Percentiles rank a stretch among this genome's conserved stretches.
phyloP scores from a whole-genome alignment of 2,113 vertebrate species.

The Amphiprion ocellaris region DNA sequence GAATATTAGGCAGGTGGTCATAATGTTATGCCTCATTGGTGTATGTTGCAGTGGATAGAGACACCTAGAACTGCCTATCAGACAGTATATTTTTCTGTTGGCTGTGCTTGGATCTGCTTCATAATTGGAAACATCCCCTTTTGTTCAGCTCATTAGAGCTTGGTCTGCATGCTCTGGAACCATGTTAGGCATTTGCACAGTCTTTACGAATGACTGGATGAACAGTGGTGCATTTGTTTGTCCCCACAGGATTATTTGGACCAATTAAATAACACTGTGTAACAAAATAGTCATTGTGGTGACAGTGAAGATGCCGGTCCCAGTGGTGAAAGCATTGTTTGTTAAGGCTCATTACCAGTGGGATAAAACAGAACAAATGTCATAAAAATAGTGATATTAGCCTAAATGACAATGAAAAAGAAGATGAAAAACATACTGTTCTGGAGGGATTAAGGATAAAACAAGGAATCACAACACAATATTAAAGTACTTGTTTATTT shows the following conservation, averaged over 20 bases:
- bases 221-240: conserved; percentile 7
- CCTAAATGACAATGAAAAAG: too few species aligned
- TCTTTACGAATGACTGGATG: background rate
- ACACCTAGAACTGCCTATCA: too few species aligned
- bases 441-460: background rate
- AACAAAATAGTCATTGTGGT: background rate
- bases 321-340: background rate
- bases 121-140: too few species aligned
- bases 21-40: too few species aligned
- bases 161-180: background rate
- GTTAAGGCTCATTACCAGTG: background rate
- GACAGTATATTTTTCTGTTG: too few species aligned
- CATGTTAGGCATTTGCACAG: background rate
- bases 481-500: too few species aligned
- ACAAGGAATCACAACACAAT: background rate
- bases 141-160: too few species aligned
- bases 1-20: too few species aligned
- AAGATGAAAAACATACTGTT: too few species aligned
- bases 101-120: too few species aligned
- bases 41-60: too few species aligned
- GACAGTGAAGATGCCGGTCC: background rate
- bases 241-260: conserved; percentile 24
- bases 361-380: conserved; percentile 2
- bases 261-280: background rate
- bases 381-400: background rate